Evolutionary conservation across 2,888 invertebrate species (phyloP).

Genomic region (Lobophora halterata): DNA sequence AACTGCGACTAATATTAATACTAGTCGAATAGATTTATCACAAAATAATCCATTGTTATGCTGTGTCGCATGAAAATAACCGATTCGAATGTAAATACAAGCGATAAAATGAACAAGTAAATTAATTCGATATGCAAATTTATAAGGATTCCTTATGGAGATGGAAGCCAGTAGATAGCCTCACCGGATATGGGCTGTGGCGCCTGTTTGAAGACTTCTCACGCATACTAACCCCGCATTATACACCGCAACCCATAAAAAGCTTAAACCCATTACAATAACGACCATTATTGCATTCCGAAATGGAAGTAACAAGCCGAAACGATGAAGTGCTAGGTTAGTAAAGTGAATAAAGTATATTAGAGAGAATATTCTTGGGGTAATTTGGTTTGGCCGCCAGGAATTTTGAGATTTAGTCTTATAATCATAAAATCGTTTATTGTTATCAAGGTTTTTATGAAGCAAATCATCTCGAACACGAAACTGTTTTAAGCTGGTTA

Average conservation of each 20-base stretch:
- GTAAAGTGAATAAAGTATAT: constrained; percentile 20
- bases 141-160: constrained; percentile 10
- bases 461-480: too few species aligned
- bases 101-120: neutral
- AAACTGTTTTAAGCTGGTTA: too few species aligned
- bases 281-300: constrained; percentile 5
- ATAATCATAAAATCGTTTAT: too few species aligned
- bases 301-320: constrained; percentile 17
- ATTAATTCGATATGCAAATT: constrained; percentile 3
- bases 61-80: neutral
- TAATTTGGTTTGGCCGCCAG: constrained; percentile 3
- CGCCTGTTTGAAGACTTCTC: constrained; percentile 20
- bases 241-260: constrained; percentile 10
- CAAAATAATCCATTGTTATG: too few species aligned
- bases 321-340: constrained; percentile 23
- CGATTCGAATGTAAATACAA: neutral
- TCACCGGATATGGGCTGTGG: constrained; percentile 23
- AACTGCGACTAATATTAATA: neutral
- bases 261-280: constrained; percentile 12
- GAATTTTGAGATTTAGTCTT: too few species aligned
- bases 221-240: constrained; percentile 25
- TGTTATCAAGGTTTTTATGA: too few species aligned
- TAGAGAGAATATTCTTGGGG: constrained; percentile 10
- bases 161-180: constrained; percentile 7
- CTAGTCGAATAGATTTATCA: too few species aligned